Evolutionary conservation across 2,797 vertebrate species (phyloP), one percentile per base, ranked within the genome.

Genomic region (Hipposideros larvatus): DNA sequence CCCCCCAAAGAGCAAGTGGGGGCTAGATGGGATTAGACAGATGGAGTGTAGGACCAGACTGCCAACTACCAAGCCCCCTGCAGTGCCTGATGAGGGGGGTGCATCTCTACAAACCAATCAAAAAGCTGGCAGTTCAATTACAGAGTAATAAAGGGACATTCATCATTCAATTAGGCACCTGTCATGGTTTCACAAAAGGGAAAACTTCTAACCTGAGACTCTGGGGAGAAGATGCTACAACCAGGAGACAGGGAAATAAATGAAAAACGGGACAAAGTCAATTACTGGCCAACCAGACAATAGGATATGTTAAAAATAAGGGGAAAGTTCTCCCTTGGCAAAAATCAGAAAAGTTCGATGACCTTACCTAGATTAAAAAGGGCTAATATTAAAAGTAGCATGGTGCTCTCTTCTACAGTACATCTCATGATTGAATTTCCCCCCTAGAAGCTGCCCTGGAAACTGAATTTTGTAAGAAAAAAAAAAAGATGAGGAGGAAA

Each of bases 151-250:
- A 99, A 99, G 99, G 99, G 98, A 99, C 99, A 99, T 99, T 99
- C 99, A 99, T 99, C 99, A 99, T 99, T 99, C 99, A 99, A 99
- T 99, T 99, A 99, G 99, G 99, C 99, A 99, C 99, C 99, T 99
- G 99, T 99, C 99, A 99, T 97, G 97, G 97, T 98, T 99, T 98
- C 99, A 99, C 99, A 99, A 99, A 99, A 99, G 99, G 98, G 98
- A 99, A 98, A 99, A 99, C 98, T 99, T 99, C 99, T 98, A 98
- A 99, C 98, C 98, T 99, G 98, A 98, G 98, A 99, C 98, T 99
- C 98, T 70, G 74, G 98, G 98, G 98, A 98, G 98, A 98, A 98
- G 98, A 99, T 98, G 98, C 98, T 99, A 98, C 98, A 98, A 98
- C 97, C 96, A 98, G 97, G 97, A 98, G 98, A 97, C 98, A 98